A percentile compares a stretch with the other conserved stretches of the same genome.
Conservation (phyloP, 2,113 vertebrate genomes). For the Leptosomus discolor region DNA sequence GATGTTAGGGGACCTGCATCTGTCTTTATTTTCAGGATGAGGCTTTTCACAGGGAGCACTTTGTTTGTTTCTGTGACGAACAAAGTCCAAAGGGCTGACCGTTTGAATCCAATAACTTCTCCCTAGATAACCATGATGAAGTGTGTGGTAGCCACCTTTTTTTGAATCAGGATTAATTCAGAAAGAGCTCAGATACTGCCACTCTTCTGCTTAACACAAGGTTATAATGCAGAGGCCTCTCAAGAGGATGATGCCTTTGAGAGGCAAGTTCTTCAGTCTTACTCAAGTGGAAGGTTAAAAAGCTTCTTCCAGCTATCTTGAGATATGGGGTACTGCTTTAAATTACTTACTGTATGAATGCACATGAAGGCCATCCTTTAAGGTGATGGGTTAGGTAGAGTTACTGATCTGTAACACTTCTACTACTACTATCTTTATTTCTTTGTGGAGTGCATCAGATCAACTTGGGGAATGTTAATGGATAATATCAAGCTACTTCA, state of each 20-base stretch:
- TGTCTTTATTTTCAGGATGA: not conserved
- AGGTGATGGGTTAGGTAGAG: not conserved
- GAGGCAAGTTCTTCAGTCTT: not conserved
- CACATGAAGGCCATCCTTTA: not conserved
- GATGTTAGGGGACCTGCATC: not conserved
- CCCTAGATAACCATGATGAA: not conserved
- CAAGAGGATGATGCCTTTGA: not conserved
- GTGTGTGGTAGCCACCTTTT: not conserved
- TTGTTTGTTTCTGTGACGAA: not conserved
- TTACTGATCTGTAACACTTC: not conserved
- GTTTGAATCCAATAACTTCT: not conserved
- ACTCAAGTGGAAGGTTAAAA: not conserved
- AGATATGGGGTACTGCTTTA: not conserved
- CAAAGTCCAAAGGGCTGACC: not conserved
- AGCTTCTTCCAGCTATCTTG: not conserved
- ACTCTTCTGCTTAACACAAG: fast-evolving
- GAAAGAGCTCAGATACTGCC: not conserved
- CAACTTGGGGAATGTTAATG: not conserved
- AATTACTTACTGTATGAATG: not conserved
- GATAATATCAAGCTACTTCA: not conserved
- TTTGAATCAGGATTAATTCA: not conserved
- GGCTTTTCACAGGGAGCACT: not conserved
- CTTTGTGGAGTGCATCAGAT: not conserved
- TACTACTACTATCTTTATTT: not conserved
- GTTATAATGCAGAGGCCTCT: not conserved